phyloP scores from a whole-genome alignment of 2,888 invertebrate genomes.

The Panopea generosa region DNA sequence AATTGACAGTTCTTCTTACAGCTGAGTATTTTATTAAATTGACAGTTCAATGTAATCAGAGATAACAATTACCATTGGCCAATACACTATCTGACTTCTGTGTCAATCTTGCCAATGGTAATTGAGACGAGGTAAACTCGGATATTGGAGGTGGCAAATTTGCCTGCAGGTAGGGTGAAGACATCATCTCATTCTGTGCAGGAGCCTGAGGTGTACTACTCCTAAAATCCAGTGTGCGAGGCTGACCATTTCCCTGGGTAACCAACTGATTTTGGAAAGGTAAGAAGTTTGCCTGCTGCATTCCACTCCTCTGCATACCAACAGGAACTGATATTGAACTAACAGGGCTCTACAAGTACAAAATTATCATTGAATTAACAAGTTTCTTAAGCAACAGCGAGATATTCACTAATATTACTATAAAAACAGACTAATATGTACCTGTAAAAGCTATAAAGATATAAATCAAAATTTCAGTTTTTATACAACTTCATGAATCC shows the following conservation, averaged over 20 bases:
- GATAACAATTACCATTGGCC: conserved; percentile 44
- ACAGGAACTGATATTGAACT: conserved; percentile 6
- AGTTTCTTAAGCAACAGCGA: too few species aligned
- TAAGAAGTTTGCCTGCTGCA: conserved; percentile 6
- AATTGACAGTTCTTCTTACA: too few species aligned
- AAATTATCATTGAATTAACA: too few species aligned
- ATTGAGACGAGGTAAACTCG: conserved; percentile 61
- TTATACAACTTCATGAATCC: too few species aligned
- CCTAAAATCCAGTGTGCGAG: conserved; percentile 36
- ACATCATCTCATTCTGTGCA: conserved; percentile 22
- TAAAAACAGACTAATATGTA: too few species aligned
- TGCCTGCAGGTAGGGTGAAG: conserved; percentile 29
- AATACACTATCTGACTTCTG: conserved; percentile 58
- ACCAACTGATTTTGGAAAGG: conserved; percentile 14
- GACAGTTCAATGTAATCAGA: too few species aligned
- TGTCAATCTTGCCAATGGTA: conserved; percentile 47
- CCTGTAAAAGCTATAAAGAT: too few species aligned
- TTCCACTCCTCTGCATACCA: conserved; percentile 3
- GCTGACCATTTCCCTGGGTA: conserved; percentile 50
- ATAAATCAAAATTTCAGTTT: too few species aligned
- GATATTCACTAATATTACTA: too few species aligned
- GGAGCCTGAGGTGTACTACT: background rate
- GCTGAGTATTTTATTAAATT: too few species aligned
- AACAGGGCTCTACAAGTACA: conserved; percentile 1
- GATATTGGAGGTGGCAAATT: conserved; percentile 51